Conservation (phyloP, 1,140 invertebrate genomes). For the Sycophila sp. region DNA sequence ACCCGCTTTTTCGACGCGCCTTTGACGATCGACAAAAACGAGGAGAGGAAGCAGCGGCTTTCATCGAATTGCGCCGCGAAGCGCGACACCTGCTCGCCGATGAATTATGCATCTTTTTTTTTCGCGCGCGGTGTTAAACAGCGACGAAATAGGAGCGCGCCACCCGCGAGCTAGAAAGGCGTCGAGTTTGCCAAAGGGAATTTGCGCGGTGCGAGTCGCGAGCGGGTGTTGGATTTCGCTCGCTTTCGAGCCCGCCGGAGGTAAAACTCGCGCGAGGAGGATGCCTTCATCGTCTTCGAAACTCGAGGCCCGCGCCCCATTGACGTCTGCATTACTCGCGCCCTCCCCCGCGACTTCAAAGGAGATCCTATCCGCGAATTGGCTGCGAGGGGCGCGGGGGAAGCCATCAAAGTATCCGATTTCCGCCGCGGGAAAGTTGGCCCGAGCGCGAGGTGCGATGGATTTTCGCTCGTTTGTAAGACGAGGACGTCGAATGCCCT, state of each 20-base stretch:
- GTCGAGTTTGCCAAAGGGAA: too few relatives aligned
- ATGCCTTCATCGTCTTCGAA: neutral
- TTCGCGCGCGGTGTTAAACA: too few relatives aligned
- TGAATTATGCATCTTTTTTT: too few relatives aligned
- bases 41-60: too few relatives aligned
- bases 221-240: neutral
- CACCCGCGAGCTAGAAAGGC: too few relatives aligned
- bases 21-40: neutral
- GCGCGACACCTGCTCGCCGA: too few relatives aligned
- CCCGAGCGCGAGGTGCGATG: neutral
- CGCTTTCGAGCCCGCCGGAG: neutral
- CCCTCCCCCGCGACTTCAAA: neutral
- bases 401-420: conserved; percentile 36
- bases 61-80: too few relatives aligned
- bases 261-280: neutral
- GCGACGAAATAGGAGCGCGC: too few relatives aligned
- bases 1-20: neutral
- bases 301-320: conserved; percentile 27
- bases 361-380: neutral
- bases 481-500: neutral
- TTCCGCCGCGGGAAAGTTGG: conserved; percentile 4
- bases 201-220: too few relatives aligned
- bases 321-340: conserved; percentile 32
- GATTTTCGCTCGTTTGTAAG: neutral
- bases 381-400: neutral